Evolutionary conservation across 2,888 invertebrate genomes (phyloP), one percentile per base, ranked within the genome.

Genomic region (Clepsis dumicolana): DNA sequence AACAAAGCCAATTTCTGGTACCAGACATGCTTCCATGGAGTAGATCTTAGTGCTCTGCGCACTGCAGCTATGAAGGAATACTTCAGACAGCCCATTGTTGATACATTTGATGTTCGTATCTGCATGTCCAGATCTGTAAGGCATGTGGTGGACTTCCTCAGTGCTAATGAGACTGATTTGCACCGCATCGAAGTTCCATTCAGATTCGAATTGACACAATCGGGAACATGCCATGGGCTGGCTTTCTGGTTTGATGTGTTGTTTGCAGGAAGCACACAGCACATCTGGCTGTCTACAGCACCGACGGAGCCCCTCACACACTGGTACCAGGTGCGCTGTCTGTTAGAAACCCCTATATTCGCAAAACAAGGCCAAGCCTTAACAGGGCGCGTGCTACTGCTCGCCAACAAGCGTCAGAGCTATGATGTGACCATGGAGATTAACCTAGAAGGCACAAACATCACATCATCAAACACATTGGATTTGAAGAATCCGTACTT

Each of bases 191-290:
- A 98, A 89, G 98, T 99, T 80, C 99, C 99, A 54, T 95, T 99
- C 73, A 97, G 98, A 87, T 99, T 99, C 94, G 97, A 97, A 80
- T 94, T 99, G 77, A 94, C 97, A 77, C 98, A 98, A 88, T 97
- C 98, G 0, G 99, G 98, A 27, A 98, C 98, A 60, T 97, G 99
- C 75, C 99, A 99, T 82, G 99, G 99, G 1, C 94, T 99, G 73
- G 99, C 99, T 18, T 99, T 99, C 93, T 99, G 99, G 99, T 99
- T 99, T 88, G 99, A 99, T 92, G 99, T 99, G 25, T 97, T 99
- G 74, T 99, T 99, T 91, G 96, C 97, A 70, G 99, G 99, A 41
- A 96, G 96, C 54, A 96, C 96, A 70, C 97, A 98, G 82, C 97
- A 98, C 70, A 97, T 99, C 68, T 99, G 99, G 99, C 90, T 99